Evolutionary conservation across 2,888 invertebrate genomes (phyloP), one percentile per base, ranked within the genome.

Genomic region (Heliconius cydno): DNA sequence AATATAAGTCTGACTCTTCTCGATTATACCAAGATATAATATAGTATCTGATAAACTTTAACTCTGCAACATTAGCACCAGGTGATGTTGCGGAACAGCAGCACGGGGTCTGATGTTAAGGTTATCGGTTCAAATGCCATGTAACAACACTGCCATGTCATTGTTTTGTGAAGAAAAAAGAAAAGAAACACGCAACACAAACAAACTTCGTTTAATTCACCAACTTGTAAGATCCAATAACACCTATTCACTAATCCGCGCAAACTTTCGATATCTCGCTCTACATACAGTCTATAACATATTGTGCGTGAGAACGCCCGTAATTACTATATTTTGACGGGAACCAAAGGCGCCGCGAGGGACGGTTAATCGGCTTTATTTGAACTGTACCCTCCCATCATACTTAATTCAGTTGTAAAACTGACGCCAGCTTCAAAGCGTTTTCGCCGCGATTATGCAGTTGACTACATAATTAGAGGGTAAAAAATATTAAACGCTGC

Each of bases 341-440:
- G 86, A 85, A 85, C 87, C 87, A 88, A 89, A 89, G 90, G 89
- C 87, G 86, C 88, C 90, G 89, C 87, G 81, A 85, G 82, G 86
- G 88, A 86, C 83, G 83, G 77, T 84, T 88, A 88, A 89, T 89
- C 89, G 90, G 88, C 87, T 87, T 88, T 88, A 89, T 90, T 89
- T 88, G 87, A 86, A 88, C 87, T 89, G 87, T 86, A 88, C 88
- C 89, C 88, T 82, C 83, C 82, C 81, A 83, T 82, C 84, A 82
- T 81, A 83, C 83, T 85, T 86, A 85, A 85, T 85, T 85, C 83
- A 80, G 72, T 81, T 81, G 72, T 82, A 82, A 83, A 78, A 77
- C 78, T 78, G 66, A 13, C 75, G 73, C 82, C 82, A 85, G 75
- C 83, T 76, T 41, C 28, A n/a, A 25, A 30, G 77, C 83, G 81